phyloP scores from a whole-genome alignment of 2,888 invertebrate species.

The Sphaeridia pumilis region DNA sequence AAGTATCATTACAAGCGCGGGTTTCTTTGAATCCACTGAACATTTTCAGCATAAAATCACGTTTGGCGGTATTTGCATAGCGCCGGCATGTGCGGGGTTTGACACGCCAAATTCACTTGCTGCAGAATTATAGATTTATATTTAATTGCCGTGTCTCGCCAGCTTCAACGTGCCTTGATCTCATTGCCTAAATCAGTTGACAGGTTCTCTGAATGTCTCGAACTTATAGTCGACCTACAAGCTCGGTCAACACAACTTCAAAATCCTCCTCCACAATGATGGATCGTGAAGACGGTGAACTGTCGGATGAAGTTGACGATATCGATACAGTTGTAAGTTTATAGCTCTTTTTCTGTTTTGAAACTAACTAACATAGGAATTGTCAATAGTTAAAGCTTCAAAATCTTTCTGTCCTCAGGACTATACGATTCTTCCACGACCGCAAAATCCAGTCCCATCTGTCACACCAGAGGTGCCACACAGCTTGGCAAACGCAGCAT shows the following conservation, averaged over 20 bases:
- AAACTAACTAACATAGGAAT: neutral
- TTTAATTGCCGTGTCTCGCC: no score
- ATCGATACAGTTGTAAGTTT: neutral
- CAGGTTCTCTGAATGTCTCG: neutral
- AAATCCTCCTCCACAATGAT: no score
- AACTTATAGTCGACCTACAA: no score
- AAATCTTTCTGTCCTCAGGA: conserved; percentile 2
- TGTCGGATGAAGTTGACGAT: conserved; percentile 4
- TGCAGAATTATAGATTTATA: no score
- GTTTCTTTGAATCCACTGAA: no score
- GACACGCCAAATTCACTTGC: no score
- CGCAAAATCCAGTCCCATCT: neutral
- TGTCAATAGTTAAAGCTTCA: neutral
- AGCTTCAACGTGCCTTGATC: neutral
- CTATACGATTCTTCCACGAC: conserved; percentile 12
- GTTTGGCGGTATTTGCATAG: no score
- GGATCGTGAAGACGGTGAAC: conserved; percentile 8
- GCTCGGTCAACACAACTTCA: no score
- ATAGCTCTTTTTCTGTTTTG: neutral
- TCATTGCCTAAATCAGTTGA: neutral
- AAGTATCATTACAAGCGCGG: no score
- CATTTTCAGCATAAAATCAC: no score
- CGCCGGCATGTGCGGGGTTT: no score
- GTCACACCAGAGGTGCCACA: neutral
- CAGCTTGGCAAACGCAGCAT: neutral